A percentile compares a stretch with the other conserved stretches of the same genome.
These are phyloP conservation scores for Calameuta filiformis DNA, from an alignment of 2,888 invertebrate species.

Conservation along the genomic window DNA sequence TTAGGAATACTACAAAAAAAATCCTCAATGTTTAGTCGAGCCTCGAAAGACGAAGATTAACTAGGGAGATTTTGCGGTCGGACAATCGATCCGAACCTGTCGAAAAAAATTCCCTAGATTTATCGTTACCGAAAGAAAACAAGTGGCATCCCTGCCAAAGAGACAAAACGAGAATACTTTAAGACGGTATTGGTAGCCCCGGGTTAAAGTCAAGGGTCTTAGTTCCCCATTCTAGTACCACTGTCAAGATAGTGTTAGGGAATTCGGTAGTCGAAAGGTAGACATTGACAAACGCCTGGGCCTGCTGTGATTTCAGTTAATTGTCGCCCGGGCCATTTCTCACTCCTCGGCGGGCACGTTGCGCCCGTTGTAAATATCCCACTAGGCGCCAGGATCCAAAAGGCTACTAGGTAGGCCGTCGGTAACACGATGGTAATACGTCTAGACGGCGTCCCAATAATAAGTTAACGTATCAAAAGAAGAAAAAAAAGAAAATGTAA, in stretches of 20 bases:
- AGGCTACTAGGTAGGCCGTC: conserved; percentile 37
- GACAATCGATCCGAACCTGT: not conserved
- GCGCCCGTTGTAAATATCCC: conserved; percentile 57
- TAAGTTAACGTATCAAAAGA: not conserved
- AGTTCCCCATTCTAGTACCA: not conserved
- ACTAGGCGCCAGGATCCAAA: conserved; percentile 49
- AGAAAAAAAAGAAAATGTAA: not conserved
- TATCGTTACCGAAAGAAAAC: not conserved
- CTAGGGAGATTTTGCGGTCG: not conserved
- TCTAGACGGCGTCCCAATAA: not conserved
- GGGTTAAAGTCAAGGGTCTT: not conserved
- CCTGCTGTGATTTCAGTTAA: conserved; percentile 61
- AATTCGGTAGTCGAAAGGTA: conserved; percentile 25
- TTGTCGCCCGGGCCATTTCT: conserved; percentile 61
- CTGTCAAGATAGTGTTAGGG: not conserved
- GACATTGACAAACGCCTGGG: conserved; percentile 60
- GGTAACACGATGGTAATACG: not conserved
- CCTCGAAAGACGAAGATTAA: not conserved
- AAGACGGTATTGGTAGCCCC: not conserved
- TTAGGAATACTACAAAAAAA: not conserved
- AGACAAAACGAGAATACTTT: not conserved
- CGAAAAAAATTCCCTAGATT: not conserved
- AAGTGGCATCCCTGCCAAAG: not conserved
- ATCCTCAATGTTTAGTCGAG: not conserved
- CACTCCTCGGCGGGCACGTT: conserved; percentile 41